These are phyloP conservation scores for Patella depressa DNA, from an alignment of 2,888 invertebrate species.

Conservation along the genomic window DNA sequence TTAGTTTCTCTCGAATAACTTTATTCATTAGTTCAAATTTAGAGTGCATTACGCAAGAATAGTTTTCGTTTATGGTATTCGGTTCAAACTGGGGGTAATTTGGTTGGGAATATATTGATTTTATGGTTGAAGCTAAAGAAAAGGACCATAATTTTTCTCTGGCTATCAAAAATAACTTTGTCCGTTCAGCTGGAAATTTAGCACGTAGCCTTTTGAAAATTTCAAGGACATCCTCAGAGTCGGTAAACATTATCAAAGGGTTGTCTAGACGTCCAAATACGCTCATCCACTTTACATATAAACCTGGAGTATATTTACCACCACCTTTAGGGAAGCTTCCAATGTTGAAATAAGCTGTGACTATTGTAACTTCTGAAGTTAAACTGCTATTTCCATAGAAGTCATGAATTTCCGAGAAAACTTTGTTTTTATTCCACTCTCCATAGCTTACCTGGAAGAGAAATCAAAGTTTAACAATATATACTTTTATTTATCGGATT, in stretches of 20 bases:
- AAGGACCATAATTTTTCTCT: constrained; percentile 54
- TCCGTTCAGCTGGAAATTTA: constrained; percentile 38
- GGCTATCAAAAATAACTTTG: constrained; percentile 41
- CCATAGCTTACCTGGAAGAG: no score
- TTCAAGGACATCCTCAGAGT: constrained; percentile 40
- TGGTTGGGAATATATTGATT: constrained; percentile 47
- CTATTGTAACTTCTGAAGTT: constrained; percentile 48
- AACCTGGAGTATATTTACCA: constrained; percentile 34
- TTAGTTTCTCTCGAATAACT: constrained; percentile 47
- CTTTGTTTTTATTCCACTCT: no score
- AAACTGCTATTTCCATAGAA: neutral
- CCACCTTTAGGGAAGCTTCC: constrained; percentile 48
- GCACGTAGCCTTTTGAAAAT: constrained; percentile 42
- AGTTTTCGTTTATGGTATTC: constrained; percentile 59
- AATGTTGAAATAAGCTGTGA: constrained; percentile 55
- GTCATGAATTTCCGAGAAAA: neutral
- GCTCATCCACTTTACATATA: constrained; percentile 57
- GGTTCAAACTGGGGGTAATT: constrained; percentile 57
- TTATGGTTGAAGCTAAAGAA: constrained; percentile 41
- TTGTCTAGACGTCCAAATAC: constrained; percentile 54
- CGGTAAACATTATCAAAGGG: constrained; percentile 56
- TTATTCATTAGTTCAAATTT: constrained; percentile 61
- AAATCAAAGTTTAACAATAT: no score
- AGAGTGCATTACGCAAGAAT: constrained; percentile 64
- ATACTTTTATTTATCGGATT: no score